Evolutionary conservation across 2,113 vertebrate species (phyloP).

Genomic region (Aptenodytes forsteri): DNA sequence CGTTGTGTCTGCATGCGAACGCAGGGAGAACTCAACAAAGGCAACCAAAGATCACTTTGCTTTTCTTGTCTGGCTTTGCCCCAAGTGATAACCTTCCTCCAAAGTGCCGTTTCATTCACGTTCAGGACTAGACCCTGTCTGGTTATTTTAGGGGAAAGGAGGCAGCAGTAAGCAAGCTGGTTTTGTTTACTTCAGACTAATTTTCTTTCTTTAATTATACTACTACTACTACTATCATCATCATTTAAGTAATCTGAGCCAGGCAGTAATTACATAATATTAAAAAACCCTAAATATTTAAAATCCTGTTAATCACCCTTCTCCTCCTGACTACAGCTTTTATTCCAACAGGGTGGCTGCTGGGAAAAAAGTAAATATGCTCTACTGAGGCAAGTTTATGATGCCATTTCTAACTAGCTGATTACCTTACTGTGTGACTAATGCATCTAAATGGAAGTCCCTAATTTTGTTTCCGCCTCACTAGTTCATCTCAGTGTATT

Average conservation of each 20-base stretch:
- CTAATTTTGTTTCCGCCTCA: conserved; percentile 9
- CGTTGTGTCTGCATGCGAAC: accelerated
- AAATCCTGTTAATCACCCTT: conserved; percentile 10
- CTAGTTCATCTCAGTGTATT: conserved; percentile 9
- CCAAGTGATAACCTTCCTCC: background rate
- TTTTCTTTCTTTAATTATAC: background rate
- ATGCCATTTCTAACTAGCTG: conserved; percentile 29
- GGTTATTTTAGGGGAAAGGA: background rate
- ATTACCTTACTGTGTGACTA: conserved; percentile 50
- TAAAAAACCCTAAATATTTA: background rate
- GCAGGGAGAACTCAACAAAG: background rate
- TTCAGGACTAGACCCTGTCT: background rate
- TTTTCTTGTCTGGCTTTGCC: background rate
- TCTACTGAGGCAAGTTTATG: background rate
- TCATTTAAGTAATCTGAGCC: background rate
- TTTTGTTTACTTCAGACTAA: background rate
- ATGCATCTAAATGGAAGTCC: background rate
- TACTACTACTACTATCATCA: background rate
- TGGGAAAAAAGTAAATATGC: conserved; percentile 40
- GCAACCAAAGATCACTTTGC: background rate
- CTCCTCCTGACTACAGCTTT: background rate
- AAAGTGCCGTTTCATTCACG: accelerated
- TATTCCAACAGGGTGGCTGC: background rate
- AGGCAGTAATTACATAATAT: background rate
- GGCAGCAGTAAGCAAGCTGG: background rate